These are phyloP conservation scores for Zaprionus vittiger DNA, from an alignment of 1,140 invertebrate species.

Conservation along the genomic window DNA sequence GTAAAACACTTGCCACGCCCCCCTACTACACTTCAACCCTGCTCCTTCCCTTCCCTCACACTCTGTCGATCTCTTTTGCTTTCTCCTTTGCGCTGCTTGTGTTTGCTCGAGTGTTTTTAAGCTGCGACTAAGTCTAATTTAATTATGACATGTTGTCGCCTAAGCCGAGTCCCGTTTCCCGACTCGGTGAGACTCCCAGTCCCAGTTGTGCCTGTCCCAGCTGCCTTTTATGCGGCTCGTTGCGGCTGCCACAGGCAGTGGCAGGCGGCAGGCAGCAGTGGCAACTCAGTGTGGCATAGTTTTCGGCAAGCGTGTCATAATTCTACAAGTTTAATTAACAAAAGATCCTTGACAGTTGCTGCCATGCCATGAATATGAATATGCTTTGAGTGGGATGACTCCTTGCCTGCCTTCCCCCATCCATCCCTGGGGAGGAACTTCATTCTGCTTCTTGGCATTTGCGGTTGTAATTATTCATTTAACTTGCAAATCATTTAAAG, in stretches of 20 bases:
- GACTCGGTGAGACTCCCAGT: conserved; percentile 4
- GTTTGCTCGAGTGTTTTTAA: conserved; percentile 74
- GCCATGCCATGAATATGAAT: conserved; percentile 61
- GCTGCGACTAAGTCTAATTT: conserved; percentile 81
- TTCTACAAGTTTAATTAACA: conserved; percentile 83
- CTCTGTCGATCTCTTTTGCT: background rate
- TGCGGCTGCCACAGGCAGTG: conserved; percentile 43
- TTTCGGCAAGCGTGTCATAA: conserved; percentile 72
- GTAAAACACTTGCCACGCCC: conserved; percentile 33
- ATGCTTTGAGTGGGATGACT: conserved; percentile 35
- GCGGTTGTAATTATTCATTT: conserved; percentile 81
- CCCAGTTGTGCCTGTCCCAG: conserved; percentile 13
- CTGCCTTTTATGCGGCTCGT: conserved; percentile 55
- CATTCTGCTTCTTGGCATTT: conserved; percentile 40
- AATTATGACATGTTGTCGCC: conserved; percentile 79
- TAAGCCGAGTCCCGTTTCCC: conserved; percentile 21
- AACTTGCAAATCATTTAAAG: conserved; percentile 80
- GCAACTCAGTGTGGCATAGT: conserved; percentile 56
- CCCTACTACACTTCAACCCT: background rate
- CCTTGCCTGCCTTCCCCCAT: background rate
- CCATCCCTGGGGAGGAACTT: background rate
- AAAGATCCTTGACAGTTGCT: conserved; percentile 81
- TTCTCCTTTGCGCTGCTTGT: conserved; percentile 28
- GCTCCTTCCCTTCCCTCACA: background rate
- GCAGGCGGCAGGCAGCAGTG: conserved; percentile 25